These are phyloP conservation scores for Cynaeus angustus DNA, from an alignment of 2,888 invertebrate genomes.

Conservation along the genomic window DNA sequence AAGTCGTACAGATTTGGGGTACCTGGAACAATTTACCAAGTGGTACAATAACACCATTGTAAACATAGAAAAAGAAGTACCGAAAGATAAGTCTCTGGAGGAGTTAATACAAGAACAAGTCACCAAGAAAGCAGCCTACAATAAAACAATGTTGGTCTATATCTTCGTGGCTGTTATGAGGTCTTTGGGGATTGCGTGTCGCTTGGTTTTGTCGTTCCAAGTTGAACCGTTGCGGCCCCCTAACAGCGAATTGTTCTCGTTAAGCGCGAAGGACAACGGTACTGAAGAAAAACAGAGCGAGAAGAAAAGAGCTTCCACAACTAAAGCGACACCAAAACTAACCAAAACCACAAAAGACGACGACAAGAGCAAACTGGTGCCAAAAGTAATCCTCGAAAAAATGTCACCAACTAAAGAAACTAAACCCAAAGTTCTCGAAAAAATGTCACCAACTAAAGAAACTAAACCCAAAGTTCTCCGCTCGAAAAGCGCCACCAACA, in stretches of 20 bases:
- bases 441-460: background rate
- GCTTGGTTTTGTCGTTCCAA: conserved; percentile 87
- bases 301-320: too few species aligned
- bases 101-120: conserved; percentile 75
- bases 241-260: conserved; percentile 77
- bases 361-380: background rate
- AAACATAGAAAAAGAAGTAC: conserved; percentile 72
- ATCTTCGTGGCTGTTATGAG: conserved; percentile 86
- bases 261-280: conserved; percentile 70
- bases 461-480: background rate
- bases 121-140: conserved; percentile 76
- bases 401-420: background rate
- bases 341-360: background rate
- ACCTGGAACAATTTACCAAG: conserved; percentile 83
- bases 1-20: conserved; percentile 81
- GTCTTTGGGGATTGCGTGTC: conserved; percentile 86
- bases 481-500: conserved; percentile 30
- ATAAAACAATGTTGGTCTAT: conserved; percentile 81
- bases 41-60: conserved; percentile 83
- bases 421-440: background rate
- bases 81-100: conserved; percentile 66
- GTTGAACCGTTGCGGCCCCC: conserved; percentile 83
- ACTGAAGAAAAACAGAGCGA: too few species aligned
- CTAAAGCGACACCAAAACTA: too few species aligned
- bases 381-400: background rate